Evolutionary conservation across 2,888 invertebrate species (phyloP), one percentile per base, ranked within the genome.

Genomic region (Eucera pruinosa): DNA sequence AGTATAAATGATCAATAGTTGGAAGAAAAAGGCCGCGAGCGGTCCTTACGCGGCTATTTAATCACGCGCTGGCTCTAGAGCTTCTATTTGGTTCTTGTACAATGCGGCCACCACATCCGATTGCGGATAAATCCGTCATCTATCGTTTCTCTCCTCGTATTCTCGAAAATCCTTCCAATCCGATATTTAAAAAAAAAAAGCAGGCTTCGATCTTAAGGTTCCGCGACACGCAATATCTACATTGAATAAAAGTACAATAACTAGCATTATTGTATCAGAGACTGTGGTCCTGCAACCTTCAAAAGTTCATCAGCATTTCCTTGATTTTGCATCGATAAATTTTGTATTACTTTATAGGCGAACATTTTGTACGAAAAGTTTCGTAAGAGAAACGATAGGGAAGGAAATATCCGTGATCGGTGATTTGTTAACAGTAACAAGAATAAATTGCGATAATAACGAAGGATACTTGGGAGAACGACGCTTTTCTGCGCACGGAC

Each of bases 401-500:
- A 13, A 33, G 78, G 52, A 20, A 25, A 58, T 61, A 60, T 45
- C 55, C 50, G 54, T 57, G 36, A 71, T 73, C 54, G 50, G 52
- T 33, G 57, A 41, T 27, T 45, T 25, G 62, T 55, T n/a, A 41
- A 52, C 36, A 50, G 65, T 57, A 54, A 55, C 39, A 27, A 36
- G 27, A 15, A 6, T 27, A 64, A 62, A 70, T 64, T 41, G 48
- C 45, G 65, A n/a, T n/a, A n/a, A n/a, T n/a, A 74, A 60, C 65
- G 76, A 77, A 70, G 61, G 55, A 68, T 64, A 75, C 48, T 75
- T 78, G 65, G 62, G 69, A 82, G 83, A 83, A 83, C 78, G 87
- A 89, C 86, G 86, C 82, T 89, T 89, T 88, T 88, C 88, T 86
- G 88, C 89, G 88, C 88, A 87, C 83, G 82, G 84, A 77, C 82